Conservation (phyloP, 2,888 invertebrate species). For the Melangyna quadrimaculata region DNA sequence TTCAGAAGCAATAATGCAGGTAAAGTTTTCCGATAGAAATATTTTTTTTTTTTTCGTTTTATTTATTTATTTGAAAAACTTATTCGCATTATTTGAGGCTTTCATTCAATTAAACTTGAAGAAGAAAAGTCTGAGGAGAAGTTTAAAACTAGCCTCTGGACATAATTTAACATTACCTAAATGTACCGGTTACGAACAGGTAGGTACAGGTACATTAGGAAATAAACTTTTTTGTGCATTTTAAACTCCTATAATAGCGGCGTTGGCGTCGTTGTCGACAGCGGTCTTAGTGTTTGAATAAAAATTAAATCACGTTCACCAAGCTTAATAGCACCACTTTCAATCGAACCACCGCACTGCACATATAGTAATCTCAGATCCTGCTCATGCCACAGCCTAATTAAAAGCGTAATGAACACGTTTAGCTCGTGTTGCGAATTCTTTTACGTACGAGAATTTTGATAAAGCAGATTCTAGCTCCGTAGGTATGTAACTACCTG, state of each 20-base stretch:
- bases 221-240: not conserved
- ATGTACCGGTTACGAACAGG: too few relatives aligned
- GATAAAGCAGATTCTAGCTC: not conserved
- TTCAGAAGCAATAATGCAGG: not conserved
- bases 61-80: not conserved
- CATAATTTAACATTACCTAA: not conserved
- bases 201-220: too few relatives aligned
- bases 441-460: slow-evolving; percentile 14
- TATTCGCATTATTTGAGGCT: not conserved
- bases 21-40: not conserved
- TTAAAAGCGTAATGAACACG: slow-evolving; percentile 69
- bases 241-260: not conserved
- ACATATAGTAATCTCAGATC: slow-evolving; percentile 26
- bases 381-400: slow-evolving; percentile 51
- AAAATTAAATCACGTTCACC: slow-evolving; percentile 21
- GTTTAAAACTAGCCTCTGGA: not conserved
- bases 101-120: not conserved
- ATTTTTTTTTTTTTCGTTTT: not conserved
- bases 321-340: slow-evolving; percentile 29
- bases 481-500: not conserved
- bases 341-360: slow-evolving; percentile 24
- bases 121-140: not conserved
- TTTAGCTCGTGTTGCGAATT: slow-evolving; percentile 58
- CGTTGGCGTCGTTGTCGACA: too few relatives aligned
- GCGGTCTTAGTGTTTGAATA: not conserved